A percentile compares a stretch with the other conserved stretches of the same genome.
Conservation (phyloP, 1,140 invertebrate species). For the Chlorops oryzae region DNA sequence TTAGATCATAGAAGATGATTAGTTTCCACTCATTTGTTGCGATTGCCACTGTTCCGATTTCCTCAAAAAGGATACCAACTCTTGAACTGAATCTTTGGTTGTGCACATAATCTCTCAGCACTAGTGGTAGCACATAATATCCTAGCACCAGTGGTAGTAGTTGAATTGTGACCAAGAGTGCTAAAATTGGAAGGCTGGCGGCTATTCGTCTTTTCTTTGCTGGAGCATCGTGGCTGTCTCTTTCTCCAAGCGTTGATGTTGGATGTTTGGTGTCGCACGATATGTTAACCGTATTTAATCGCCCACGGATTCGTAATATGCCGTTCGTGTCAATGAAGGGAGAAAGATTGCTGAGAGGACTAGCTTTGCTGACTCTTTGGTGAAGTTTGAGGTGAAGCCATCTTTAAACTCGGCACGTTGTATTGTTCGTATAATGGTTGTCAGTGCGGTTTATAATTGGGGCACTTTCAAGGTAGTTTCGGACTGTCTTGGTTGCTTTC, state of each 20-base stretch:
- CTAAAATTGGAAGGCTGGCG: no score
- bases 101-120: no score
- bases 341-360: conserved; percentile 17
- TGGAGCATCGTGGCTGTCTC: no score
- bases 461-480: neutral
- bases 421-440: neutral
- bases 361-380: neutral
- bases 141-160: no score
- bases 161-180: no score
- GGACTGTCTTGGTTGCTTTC: neutral
- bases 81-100: no score
- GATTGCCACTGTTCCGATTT: neutral
- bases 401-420: neutral
- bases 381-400: neutral
- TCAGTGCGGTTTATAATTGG: neutral
- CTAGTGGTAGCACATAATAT: no score
- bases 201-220: no score
- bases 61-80: neutral
- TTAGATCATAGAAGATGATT: neutral
- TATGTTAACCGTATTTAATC: conserved; percentile 32
- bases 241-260: no score
- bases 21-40: neutral
- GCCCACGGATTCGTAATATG: conserved; percentile 45
- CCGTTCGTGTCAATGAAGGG: conserved; percentile 43
- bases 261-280: conserved; percentile 41